phyloP scores from a whole-genome alignment of 2,113 vertebrate genomes.

The Mobula birostris region DNA sequence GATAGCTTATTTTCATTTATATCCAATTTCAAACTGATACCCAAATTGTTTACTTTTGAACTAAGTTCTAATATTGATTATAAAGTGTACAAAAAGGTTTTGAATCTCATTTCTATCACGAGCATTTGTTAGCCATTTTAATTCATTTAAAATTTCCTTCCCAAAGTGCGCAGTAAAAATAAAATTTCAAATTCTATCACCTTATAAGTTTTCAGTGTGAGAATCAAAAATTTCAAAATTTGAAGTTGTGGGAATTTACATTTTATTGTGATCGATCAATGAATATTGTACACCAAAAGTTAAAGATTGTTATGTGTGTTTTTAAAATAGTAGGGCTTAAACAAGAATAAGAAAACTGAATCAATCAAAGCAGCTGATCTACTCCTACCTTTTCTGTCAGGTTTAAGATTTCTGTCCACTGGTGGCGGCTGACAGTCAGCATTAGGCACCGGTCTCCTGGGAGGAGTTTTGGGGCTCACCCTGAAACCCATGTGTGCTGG shows the following conservation, averaged over 20 bases:
- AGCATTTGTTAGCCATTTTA: too few relatives aligned
- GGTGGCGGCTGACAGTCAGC: slow-evolving; percentile 88
- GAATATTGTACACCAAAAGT: not conserved
- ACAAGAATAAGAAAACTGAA: not conserved
- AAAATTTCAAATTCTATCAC: too few relatives aligned
- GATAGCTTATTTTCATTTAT: not conserved
- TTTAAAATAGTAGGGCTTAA: not conserved
- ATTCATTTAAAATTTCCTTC: too few relatives aligned
- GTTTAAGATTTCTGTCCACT: slow-evolving; percentile 95
- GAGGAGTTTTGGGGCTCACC: slow-evolving; percentile 92
- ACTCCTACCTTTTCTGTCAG: slow-evolving; percentile 91
- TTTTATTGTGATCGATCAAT: not conserved
- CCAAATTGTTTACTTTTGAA: not conserved
- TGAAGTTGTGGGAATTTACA: too few relatives aligned
- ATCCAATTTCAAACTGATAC: not conserved
- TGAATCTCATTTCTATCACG: not conserved
- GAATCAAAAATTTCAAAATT: not conserved
- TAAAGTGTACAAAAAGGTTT: not conserved
- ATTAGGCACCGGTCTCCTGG: slow-evolving; percentile 73
- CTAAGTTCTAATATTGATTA: not conserved
- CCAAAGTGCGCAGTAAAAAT: not conserved
- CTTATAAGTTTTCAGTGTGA: not conserved
- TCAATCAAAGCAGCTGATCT: not conserved
- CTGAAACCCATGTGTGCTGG: slow-evolving; percentile 97
- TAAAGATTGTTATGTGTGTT: not conserved